Percentiles rank a stretch among this genome's conserved stretches.
Conservation (phyloP, 2,888 invertebrate species). For the Drosophila multiciliata region DNA sequence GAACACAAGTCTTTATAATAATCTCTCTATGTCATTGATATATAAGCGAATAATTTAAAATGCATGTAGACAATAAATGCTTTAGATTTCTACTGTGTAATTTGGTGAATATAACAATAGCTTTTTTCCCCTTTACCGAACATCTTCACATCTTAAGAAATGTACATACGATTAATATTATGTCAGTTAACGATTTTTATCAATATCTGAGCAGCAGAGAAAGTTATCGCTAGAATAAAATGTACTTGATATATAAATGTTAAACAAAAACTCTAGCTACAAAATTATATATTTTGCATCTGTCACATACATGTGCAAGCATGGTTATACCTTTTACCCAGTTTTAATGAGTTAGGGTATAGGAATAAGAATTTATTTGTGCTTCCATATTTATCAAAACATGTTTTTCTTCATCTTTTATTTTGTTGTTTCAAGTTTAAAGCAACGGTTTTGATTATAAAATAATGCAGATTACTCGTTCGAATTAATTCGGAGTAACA, state of each 20-base stretch:
- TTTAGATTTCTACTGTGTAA: not conserved
- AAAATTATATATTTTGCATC: too few relatives aligned
- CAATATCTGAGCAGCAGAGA: not conserved
- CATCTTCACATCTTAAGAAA: too few relatives aligned
- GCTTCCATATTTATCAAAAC: not conserved
- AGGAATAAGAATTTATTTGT: not conserved
- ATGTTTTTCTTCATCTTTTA: not conserved
- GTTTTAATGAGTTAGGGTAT: not conserved
- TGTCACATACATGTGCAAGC: not conserved
- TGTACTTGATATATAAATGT: not conserved
- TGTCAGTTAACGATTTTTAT: not conserved
- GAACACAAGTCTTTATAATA: too few relatives aligned
- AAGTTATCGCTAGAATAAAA: not conserved
- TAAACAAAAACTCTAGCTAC: not conserved
- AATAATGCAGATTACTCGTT: not conserved
- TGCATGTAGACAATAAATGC: not conserved
- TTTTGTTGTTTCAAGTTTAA: not conserved
- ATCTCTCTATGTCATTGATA: not conserved
- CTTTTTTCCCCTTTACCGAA: too few relatives aligned
- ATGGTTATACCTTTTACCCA: not conserved
- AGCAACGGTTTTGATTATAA: not conserved
- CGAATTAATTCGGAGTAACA: too few relatives aligned
- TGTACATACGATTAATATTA: not conserved
- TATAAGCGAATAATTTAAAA: not conserved
- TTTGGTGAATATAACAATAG: not conserved